Evolutionary conservation across 2,797 vertebrate genomes (phyloP), one percentile per base, ranked within the genome.

Genomic region (Melanotaenia maccullochi): DNA sequence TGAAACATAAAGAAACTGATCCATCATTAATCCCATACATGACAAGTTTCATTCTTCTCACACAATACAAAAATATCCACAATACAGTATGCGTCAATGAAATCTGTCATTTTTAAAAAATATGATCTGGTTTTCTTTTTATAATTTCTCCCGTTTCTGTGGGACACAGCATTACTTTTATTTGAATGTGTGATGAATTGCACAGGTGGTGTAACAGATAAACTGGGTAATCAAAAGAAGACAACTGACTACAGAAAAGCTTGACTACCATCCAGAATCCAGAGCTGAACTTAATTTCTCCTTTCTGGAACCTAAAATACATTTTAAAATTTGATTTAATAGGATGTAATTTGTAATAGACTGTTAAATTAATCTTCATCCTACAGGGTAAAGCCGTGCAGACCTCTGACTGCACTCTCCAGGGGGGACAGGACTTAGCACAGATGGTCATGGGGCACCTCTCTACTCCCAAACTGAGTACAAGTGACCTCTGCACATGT

Each of bases 381-480:
- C 52, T 60, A 42, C 16, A 3, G 56, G 59, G 30, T 65, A 25
- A 61, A 70, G 57, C 25, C 54, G 22, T 58, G 61, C 79, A 51
- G 79, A 76, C 49, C 59, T 75, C 70, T 68, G 78, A 63, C 56
- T 61, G 22, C 66, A 55, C 65, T 66, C 74, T 78, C 61, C 59
- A 40, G 70, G 68, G 75, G 24, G 65, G 16, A 75, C 65, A 75
- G 65, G 49, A 62, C 51, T 68, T 63, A 73, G 80, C 60, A 76
- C 90, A 93, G 87, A 92, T 90, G 90, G 85, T 79, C 54, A 13
- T 52, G 72, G 71, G 60, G 36, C 71, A 69, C 61, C 60, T 63
- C 67, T 64, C 71, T 76, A 55, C 61, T 73, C 62, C 52, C 49
- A 79, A 70, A 73, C 75, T 47, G 66, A 75, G 81, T 70, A 86